Conservation (phyloP, 2,113 vertebrate genomes). For the rabbit (Oryctolagus cuniculus) region DNA sequence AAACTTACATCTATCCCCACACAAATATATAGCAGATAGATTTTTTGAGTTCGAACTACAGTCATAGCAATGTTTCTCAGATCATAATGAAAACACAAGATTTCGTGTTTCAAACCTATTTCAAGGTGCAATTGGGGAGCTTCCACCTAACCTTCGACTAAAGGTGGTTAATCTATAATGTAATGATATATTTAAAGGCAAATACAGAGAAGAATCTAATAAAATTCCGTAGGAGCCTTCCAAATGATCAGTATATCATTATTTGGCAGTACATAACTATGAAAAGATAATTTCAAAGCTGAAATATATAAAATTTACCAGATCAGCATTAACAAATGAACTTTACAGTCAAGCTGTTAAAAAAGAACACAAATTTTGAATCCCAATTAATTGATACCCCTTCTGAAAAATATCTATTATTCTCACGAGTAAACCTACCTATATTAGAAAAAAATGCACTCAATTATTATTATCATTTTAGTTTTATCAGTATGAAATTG, state of each 20-base stretch:
- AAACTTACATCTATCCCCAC: neutral
- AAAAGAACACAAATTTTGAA: neutral
- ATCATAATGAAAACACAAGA: neutral
- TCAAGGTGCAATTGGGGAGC: neutral
- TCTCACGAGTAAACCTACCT: neutral
- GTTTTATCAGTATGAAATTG: neutral
- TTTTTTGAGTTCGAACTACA: neutral
- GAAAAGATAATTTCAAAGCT: neutral
- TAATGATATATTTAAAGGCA: constrained; percentile 46
- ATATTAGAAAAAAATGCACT: neutral
- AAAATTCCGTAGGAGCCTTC: neutral
- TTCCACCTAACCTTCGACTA: neutral
- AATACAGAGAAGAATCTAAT: neutral
- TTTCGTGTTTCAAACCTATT: neutral
- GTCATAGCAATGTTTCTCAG: neutral
- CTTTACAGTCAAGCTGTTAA: neutral
- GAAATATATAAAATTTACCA: neutral
- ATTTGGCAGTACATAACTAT: neutral
- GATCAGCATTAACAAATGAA: neutral
- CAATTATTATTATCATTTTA: constrained; percentile 6
- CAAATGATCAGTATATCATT: neutral
- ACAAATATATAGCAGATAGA: neutral
- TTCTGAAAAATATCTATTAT: neutral
- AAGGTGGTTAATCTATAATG: constrained; percentile 40
- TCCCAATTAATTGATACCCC: neutral